Base-by-base conservation (phyloP, 2,113 vertebrate species). In the Gobius niger region DNA sequence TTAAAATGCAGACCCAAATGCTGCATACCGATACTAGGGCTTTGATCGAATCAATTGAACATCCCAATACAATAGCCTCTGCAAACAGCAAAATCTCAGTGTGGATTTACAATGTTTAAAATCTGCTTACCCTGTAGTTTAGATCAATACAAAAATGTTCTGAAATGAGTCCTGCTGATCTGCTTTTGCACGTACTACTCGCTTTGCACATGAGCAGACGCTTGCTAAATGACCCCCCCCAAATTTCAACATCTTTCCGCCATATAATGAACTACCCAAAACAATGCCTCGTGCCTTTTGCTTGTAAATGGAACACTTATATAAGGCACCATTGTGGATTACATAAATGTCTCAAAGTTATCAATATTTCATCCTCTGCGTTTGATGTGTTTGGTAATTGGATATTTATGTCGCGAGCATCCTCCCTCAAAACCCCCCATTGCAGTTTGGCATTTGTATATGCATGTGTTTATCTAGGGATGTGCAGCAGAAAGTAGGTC, bases 311-410 rank as follows among this genome's bases (percentile, higher is more conserved):
- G 85, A 90, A 77, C 89, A 80, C 88, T 90, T 91, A 91, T 82
- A 83, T 91, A 91, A 91, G 86, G 61, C 88, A 77, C 89, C 80
- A 87, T 86, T 87, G 90, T 89, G 88, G 84, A 89, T 91, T 91
- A 91, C 87, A 83, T 91, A 91, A 91, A 90, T 88, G 79, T 87
- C 83, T 90, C 84, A 85, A 87, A 81, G 82, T 89, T 85, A 91
- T 91, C 90, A 90, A 91, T 91, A 91, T 90, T 91, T 91, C 79
- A 91, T 90, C 76, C 77, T 82, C 78, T 84, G 85, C 80, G 84
- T 90, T 90, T 89, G 89, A 89, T 89, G 88, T 90, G 88, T 89
- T 90, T 90, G 73, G 78, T 91, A 90, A 91, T 90, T 90, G 81
- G 89, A 89, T 90, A 90, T 91, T 90, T 89, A 90, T 91, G 87